These are phyloP conservation scores for Microctonus aethiopoides DNA, from an alignment of 2,888 invertebrate species.

Conservation along the genomic window DNA sequence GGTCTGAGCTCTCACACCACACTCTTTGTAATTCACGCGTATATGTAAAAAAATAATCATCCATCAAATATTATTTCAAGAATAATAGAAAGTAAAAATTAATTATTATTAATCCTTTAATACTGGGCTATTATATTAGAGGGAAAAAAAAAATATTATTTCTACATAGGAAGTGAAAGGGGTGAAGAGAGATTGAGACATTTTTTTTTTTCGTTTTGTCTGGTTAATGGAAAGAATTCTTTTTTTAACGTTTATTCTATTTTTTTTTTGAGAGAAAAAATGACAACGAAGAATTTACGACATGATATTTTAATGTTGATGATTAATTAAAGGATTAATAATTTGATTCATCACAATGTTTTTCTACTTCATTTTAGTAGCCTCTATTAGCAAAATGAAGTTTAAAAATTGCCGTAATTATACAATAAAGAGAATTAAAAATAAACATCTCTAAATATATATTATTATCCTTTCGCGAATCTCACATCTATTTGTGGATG, in stretches of 20 bases:
- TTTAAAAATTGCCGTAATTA: too few species aligned
- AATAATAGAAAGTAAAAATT: background rate
- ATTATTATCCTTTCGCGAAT: conserved; percentile 4
- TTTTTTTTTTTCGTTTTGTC: background rate
- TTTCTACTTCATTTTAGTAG: background rate
- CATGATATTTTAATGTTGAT: background rate
- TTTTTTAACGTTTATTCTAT: background rate
- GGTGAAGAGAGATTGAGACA: background rate
- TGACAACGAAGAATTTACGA: background rate
- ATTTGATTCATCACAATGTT: background rate
- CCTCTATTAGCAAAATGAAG: background rate
- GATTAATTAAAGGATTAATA: conserved; percentile 3
- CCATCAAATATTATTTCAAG: too few species aligned
- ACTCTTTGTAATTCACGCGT: conserved; percentile 62
- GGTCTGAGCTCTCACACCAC: conserved; percentile 51
- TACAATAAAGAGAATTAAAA: background rate
- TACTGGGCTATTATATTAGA: background rate
- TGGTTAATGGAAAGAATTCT: background rate
- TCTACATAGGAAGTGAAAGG: background rate
- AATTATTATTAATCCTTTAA: conserved; percentile 15
- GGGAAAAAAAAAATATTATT: background rate
- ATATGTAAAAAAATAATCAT: too few species aligned
- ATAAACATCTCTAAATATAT: background rate
- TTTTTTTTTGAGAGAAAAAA: background rate
- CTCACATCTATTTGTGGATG: conserved; percentile 45